phyloP scores from a whole-genome alignment of 2,113 vertebrate species.

The Apodemus speciosus region DNA sequence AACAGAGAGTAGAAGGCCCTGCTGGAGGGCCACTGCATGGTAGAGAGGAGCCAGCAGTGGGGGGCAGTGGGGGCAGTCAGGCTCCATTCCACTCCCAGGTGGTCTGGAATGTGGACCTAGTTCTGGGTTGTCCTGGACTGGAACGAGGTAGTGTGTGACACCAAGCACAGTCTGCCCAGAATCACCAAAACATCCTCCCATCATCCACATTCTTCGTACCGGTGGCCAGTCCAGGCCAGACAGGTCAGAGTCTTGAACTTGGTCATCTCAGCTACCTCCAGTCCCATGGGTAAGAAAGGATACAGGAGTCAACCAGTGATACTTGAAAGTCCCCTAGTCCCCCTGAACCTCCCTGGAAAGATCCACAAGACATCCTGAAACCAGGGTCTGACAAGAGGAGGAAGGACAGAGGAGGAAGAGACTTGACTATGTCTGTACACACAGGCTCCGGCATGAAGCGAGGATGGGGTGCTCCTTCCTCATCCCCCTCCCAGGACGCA shows the following conservation, averaged over 20 bases:
- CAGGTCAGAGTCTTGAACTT: fast-evolving
- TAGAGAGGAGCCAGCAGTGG: fast-evolving
- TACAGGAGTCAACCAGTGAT: background rate
- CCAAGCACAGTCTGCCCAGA: background rate
- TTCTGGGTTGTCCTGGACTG: no score
- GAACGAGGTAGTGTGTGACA: background rate
- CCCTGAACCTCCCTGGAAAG: background rate
- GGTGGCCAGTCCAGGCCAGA: fast-evolving
- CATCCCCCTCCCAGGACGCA: background rate
- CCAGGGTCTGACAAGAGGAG: fast-evolving
- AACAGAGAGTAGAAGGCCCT: background rate
- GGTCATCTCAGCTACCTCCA: background rate
- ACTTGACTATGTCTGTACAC: no score
- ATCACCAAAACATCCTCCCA: background rate
- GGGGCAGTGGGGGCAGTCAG: no score
- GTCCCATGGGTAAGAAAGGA: background rate
- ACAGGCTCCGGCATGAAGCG: background rate
- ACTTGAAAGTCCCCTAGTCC: background rate
- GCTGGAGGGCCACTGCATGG: fast-evolving
- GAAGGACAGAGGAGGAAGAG: background rate
- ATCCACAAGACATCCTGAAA: background rate
- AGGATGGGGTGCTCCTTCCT: background rate
- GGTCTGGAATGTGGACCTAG: background rate
- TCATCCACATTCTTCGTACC: background rate
- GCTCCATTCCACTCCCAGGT: fast-evolving